phyloP scores from a whole-genome alignment of 1,140 invertebrate species.

The Colletes gigas region DNA sequence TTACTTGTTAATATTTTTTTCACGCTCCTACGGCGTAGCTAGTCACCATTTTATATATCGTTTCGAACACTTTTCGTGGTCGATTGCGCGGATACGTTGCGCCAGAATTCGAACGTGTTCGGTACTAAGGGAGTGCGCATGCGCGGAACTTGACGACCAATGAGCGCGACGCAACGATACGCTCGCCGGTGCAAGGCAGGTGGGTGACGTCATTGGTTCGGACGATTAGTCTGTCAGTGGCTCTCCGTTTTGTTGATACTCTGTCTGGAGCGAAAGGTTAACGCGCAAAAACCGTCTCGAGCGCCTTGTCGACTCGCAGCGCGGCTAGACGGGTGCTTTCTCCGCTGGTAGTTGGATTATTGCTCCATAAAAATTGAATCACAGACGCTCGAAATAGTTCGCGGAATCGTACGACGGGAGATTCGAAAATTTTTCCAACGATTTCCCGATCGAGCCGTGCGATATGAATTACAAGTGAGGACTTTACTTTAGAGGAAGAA shows the following conservation, averaged over 20 bases:
- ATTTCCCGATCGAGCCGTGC: not conserved
- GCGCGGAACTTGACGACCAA: not conserved
- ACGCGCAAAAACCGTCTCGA: constrained; percentile 42
- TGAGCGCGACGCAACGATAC: constrained; percentile 58
- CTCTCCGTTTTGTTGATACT: constrained; percentile 74
- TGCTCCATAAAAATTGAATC: not conserved
- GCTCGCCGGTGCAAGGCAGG: constrained; percentile 44
- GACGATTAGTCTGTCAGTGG: constrained; percentile 69
- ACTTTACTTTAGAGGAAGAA: too few species aligned
- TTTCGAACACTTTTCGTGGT: not conserved
- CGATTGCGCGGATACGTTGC: not conserved
- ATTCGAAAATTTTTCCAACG: not conserved
- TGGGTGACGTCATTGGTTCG: constrained; percentile 61
- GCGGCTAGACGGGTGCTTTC: not conserved
- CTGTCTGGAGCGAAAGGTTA: constrained; percentile 44
- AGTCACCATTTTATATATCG: not conserved
- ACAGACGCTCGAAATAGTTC: not conserved
- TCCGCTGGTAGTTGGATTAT: not conserved
- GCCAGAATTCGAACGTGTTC: constrained; percentile 4
- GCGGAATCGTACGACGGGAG: not conserved
- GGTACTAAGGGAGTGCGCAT: not conserved
- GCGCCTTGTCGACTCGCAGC: not conserved
- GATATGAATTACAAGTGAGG: not conserved
- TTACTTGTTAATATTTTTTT: not conserved
- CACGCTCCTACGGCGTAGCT: not conserved